These are phyloP conservation scores for Zhengitettix transpicula DNA, from an alignment of 2,888 invertebrate genomes.

Conservation along the genomic window DNA sequence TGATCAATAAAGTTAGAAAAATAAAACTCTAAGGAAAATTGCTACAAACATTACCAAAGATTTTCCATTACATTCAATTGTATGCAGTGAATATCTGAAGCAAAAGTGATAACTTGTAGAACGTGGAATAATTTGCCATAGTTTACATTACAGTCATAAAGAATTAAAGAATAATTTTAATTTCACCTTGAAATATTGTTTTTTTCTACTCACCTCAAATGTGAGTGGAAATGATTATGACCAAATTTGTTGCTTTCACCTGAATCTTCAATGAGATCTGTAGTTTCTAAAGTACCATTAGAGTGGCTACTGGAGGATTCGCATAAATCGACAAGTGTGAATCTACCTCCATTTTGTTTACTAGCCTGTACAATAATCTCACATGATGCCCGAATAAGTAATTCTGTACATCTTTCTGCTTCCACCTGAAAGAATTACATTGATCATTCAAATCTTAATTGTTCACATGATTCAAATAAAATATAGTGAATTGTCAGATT, in stretches of 20 bases:
- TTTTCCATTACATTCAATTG: too few species aligned
- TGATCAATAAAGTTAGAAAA: too few species aligned
- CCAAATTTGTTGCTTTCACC: conserved; percentile 11
- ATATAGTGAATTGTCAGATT: too few species aligned
- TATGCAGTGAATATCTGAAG: too few species aligned
- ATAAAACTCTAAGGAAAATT: too few species aligned
- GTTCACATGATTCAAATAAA: too few species aligned
- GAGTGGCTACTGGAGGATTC: not conserved
- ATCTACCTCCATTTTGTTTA: conserved; percentile 15
- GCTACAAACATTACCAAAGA: too few species aligned
- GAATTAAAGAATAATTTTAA: too few species aligned
- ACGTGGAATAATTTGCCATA: too few species aligned
- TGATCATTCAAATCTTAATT: not conserved
- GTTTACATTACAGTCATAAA: too few species aligned
- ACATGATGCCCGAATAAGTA: conserved; percentile 58
- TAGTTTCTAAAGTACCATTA: not conserved
- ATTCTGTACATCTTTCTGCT: conserved; percentile 49
- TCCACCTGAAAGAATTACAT: conserved; percentile 39
- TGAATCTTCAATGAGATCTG: conserved; percentile 10
- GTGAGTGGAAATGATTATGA: conserved; percentile 24
- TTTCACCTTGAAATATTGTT: too few species aligned
- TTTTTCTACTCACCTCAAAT: conserved; percentile 23
- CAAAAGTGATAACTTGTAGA: too few species aligned
- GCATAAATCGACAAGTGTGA: conserved; percentile 16
- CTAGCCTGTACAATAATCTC: conserved; percentile 62